A percentile compares a stretch with the other conserved stretches of the same genome.
Conservation (phyloP, 2,113 vertebrate genomes). For the Corythoichthys intestinalis region DNA sequence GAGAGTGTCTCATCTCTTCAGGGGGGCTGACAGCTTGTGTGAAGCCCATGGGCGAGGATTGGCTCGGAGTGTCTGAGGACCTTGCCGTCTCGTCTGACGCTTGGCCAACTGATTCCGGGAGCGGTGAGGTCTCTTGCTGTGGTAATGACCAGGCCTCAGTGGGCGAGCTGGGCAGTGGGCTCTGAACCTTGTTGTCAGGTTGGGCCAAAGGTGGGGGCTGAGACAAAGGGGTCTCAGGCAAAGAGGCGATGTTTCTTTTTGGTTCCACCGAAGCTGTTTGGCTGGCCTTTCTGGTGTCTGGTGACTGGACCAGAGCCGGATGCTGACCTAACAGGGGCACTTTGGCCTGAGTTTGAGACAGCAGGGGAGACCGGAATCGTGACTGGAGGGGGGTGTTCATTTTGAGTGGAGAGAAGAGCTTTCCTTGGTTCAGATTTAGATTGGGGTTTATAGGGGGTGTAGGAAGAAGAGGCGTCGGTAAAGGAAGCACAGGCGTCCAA, state of each 20-base stretch:
- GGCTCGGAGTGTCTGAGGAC: conserved; percentile 31
- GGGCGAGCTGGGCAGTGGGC: conserved; percentile 18
- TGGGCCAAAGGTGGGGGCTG: conserved; percentile 19
- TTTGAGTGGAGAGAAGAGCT: conserved; percentile 58
- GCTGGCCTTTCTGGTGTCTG: conserved; percentile 28
- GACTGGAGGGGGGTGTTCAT: conserved; percentile 48
- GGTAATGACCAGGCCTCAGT: conserved; percentile 6
- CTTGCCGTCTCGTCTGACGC: background rate
- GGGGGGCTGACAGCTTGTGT: conserved; percentile 77
- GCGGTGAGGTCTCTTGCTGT: conserved; percentile 21
- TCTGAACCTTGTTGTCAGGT: conserved; percentile 32
- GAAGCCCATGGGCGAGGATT: conserved; percentile 73
- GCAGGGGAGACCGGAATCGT: conserved; percentile 55
- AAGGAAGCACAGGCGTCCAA: conserved; percentile 65
- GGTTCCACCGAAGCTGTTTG: conserved; percentile 16
- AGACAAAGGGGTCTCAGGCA: conserved; percentile 12
- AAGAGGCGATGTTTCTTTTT: conserved; percentile 24
- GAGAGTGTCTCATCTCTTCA: conserved; percentile 74
- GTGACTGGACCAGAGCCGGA: conserved; percentile 30
- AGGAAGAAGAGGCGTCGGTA: conserved; percentile 66
- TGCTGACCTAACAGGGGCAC: conserved; percentile 43
- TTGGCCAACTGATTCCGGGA: conserved; percentile 24
- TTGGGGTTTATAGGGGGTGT: conserved; percentile 65
- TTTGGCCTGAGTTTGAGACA: conserved; percentile 54
- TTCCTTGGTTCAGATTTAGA: conserved; percentile 58